Evolutionary conservation across 2,113 vertebrate genomes (phyloP).

Genomic region (rat (Rattus norvegicus)): DNA sequence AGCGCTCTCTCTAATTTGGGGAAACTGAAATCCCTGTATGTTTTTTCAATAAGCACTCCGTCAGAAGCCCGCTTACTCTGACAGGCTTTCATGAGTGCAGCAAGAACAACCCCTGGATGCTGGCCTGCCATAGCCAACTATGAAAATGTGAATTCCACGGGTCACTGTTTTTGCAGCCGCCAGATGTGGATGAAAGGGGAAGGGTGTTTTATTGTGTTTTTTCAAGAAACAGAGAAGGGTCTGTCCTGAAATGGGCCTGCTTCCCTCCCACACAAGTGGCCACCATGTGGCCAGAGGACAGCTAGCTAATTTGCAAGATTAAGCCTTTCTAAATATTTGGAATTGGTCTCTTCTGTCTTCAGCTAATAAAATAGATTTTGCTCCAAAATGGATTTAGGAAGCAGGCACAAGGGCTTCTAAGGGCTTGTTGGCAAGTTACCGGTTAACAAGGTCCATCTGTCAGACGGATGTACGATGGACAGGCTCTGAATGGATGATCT

Average conservation of each 20-base stretch:
- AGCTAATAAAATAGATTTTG: slow-evolving; percentile 84
- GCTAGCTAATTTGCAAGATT: slow-evolving; percentile 84
- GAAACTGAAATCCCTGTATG: slow-evolving; percentile 84
- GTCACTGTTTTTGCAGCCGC: slow-evolving; percentile 90
- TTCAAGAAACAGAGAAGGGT: slow-evolving; percentile 90
- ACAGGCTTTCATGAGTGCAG: slow-evolving; percentile 86
- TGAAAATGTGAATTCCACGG: slow-evolving; percentile 90
- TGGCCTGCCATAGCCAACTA: slow-evolving; percentile 83
- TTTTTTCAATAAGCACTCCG: slow-evolving; percentile 87
- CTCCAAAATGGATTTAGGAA: slow-evolving; percentile 84
- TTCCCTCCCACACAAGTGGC: slow-evolving; percentile 85
- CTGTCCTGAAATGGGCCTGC: slow-evolving; percentile 84
- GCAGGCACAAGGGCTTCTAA: slow-evolving; percentile 75
- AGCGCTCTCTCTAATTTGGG: slow-evolving; percentile 81
- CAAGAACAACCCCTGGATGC: slow-evolving; percentile 85
- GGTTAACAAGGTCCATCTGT: slow-evolving; percentile 72
- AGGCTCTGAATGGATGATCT: background rate
- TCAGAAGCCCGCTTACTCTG: slow-evolving; percentile 84
- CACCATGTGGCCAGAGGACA: slow-evolving; percentile 86
- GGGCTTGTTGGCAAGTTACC: slow-evolving; percentile 75
- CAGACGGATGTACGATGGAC: slow-evolving; percentile 29
- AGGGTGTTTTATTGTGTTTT: slow-evolving; percentile 92
- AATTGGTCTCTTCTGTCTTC: slow-evolving; percentile 88
- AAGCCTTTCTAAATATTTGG: slow-evolving; percentile 83
- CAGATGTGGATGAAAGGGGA: slow-evolving; percentile 93